Base-by-base conservation (phyloP, 2,888 invertebrate genomes). In the Rhynchonema sp. region DNA sequence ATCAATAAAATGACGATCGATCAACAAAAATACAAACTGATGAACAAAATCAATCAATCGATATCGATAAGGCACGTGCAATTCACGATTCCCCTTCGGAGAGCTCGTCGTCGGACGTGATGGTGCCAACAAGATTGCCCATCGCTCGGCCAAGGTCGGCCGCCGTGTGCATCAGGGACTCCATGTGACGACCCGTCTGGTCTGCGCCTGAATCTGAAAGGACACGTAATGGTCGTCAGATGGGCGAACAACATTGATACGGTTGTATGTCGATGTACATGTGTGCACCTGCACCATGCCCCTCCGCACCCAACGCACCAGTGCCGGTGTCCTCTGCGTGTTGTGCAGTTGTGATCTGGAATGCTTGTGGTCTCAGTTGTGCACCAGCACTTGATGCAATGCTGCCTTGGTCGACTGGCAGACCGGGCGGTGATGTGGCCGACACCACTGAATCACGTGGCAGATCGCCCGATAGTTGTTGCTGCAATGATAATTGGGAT, bases 61-160 rank as follows among this genome's bases (percentile, higher is more conserved):
- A 38, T 38, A 38, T n/a, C n/a, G n/a, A n/a, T n/a, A n/a, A n/a
- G n/a, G n/a, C n/a, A n/a, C n/a, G n/a, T n/a, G n/a, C n/a, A 38
- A 38, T 38, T 20, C 9, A 38, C 20, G 13, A 38, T 13, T 38
- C 38, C 9, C 20, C 38, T 38, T 38, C 38, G 38, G 66, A 29
- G 63, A 62, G 1, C 67, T 71, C 74, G 55, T 79, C 79, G 62
- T 88, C 87, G 71, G 87, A 84, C 54, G 84, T 85, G 82, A 90
- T 88, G 59, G 86, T 87, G 55, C 85, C 85, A 64, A 90, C 90
- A 70, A 90, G 79, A 71, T 86, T 84, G 70, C 87, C 86, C 66
- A 89, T 86, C 62, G 87, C 88, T 75, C 84, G 83, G 61, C 86
- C 86, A 65, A 89, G 80, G 76, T 88, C 86, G 74, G 85, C 86